phyloP scores from a whole-genome alignment of 1,140 invertebrate species.

The Sipha flava region DNA sequence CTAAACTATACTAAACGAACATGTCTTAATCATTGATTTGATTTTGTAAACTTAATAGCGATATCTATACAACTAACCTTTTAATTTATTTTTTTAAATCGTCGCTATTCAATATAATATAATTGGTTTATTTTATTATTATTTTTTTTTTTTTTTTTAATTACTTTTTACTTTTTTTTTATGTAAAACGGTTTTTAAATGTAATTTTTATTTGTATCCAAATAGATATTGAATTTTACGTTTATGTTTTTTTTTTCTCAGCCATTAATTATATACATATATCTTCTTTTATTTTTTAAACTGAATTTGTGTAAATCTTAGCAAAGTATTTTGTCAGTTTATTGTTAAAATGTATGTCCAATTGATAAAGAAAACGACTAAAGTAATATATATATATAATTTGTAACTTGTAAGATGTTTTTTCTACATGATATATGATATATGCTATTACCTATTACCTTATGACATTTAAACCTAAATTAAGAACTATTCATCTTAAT shows the following conservation, averaged over 20 bases:
- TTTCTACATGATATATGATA: too few species aligned
- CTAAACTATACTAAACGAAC: background rate
- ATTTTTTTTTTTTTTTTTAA: background rate
- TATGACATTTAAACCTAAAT: background rate
- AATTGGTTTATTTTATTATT: background rate
- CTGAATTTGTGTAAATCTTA: background rate
- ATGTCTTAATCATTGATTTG: background rate
- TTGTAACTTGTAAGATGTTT: constrained; percentile 13
- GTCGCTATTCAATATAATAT: background rate
- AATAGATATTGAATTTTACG: background rate
- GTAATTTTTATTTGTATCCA: constrained; percentile 1
- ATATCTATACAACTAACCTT: constrained; percentile 6
- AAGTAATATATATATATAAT: constrained; percentile 19
- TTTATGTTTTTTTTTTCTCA: background rate
- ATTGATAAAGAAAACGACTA: background rate
- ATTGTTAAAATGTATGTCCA: constrained; percentile 9
- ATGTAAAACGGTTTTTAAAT: constrained; percentile 3
- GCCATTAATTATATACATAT: background rate
- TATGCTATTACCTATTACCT: background rate
- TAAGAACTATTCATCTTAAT: background rate
- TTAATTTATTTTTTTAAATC: background rate
- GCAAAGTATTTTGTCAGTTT: background rate
- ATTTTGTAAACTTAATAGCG: background rate
- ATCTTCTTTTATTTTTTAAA: constrained; percentile 2
- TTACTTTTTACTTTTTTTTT: constrained; percentile 6